Base-by-base conservation (phyloP, 2,113 vertebrate species). In the Proterorhinus semilunaris region DNA sequence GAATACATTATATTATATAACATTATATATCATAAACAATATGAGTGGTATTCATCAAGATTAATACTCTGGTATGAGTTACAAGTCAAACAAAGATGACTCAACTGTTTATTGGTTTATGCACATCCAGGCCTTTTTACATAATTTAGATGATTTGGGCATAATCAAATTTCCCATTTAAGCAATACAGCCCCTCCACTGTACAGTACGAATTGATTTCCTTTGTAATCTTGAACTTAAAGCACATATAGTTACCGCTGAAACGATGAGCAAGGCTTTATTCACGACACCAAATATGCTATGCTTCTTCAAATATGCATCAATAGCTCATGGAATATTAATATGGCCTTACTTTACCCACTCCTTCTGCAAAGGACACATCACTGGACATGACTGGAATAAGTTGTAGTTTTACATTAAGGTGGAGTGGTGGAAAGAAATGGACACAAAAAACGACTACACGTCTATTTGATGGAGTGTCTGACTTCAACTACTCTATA, bases 301-400 rank as follows among this genome's bases (percentile, higher is more conserved):
- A 13, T 53, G 17, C 62, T 68, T 65, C 46, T 73, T 81, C 8
- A 85, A 84, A 86, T 69, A 84, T 80, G 74, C 55, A 82, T 87
- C 61, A 80, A 80, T 78, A 13, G 54, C 67, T 71, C 43, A 74
- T 83, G 48, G 45, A 83, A 62, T 77, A 79, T 81, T 76, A 68
- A 81, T 78, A 67, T 79, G 76, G 65, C 71, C 68, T 66, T 70
- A 72, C 46, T 75, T 69, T 16, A 74, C 51, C 69, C 73, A 10
- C 73, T 78, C 63, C 62, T 62, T 84, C 78, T 80, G 74, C 71
- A 83, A 67, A 83, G 81, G 59, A 81, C 79, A 74, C 15, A 84
- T 46, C 27, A 7, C 27, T 59, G 58, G 79, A 88, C 83, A 87
- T 86, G 80, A 78, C 79, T 88, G 86, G 85, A 86, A 86, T 61